Evolutionary conservation across 1,140 invertebrate species (phyloP).

Genomic region (Ceratosolen fusciceps): DNA sequence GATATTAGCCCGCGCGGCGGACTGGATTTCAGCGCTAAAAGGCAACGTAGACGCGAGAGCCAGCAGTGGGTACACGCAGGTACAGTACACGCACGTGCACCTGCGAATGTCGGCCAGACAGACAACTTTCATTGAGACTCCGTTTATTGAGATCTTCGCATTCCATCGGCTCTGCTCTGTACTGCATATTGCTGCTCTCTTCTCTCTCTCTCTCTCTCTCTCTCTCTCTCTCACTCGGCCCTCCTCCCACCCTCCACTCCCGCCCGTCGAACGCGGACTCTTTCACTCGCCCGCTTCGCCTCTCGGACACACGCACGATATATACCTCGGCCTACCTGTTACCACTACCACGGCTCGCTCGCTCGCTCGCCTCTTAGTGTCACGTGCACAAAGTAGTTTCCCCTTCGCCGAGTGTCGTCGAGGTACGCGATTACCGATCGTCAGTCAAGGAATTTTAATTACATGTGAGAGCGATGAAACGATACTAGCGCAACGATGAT

Average conservation of each 20-base stretch:
- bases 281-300: too few relatives aligned
- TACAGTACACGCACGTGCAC: slow-evolving; percentile 35
- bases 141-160: slow-evolving; percentile 44
- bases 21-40: slow-evolving; percentile 9
- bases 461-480: neutral
- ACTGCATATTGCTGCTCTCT: neutral
- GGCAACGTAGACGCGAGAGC: neutral
- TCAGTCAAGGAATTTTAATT: slow-evolving; percentile 17
- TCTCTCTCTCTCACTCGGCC: too few relatives aligned
- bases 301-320: too few relatives aligned
- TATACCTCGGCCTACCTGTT: too few relatives aligned
- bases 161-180: slow-evolving; percentile 6
- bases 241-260: too few relatives aligned
- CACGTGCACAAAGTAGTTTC: neutral
- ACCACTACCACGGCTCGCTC: too few relatives aligned
- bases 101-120: slow-evolving; percentile 47
- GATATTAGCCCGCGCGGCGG: neutral
- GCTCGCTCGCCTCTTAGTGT: neutral
- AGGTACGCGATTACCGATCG: neutral
- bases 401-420: neutral
- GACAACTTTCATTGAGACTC: slow-evolving; percentile 51
- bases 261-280: neutral
- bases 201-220: neutral
- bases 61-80: neutral
- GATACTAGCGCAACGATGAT: neutral